Conservation (phyloP, 2,113 vertebrate genomes). For the Condylura cristata region DNA sequence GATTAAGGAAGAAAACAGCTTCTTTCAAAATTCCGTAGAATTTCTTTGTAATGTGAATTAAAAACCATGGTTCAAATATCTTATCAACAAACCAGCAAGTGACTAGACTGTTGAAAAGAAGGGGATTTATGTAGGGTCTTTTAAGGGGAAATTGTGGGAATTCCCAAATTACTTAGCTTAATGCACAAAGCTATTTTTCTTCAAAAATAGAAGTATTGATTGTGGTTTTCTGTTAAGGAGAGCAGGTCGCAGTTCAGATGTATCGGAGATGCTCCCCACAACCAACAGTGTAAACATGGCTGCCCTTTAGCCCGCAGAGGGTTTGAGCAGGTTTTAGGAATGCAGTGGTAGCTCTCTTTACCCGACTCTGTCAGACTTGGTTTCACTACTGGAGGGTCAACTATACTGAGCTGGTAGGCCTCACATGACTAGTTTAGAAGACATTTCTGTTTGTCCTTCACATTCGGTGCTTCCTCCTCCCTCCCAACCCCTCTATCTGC, state of each 20-base stretch:
- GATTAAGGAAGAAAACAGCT: slow-evolving; percentile 87
- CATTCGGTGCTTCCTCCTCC: neutral
- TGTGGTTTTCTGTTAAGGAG: neutral
- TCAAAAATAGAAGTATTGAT: neutral
- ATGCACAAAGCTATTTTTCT: neutral
- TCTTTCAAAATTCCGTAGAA: slow-evolving; percentile 82
- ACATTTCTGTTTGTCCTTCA: neutral
- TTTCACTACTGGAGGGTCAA: neutral
- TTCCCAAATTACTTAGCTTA: neutral
- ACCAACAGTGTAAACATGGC: neutral
- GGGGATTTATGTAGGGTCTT: neutral
- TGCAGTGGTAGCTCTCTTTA: fast-evolving
- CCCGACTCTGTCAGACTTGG: neutral
- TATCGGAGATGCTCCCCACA: neutral
- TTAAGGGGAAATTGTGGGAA: neutral
- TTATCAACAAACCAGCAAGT: neutral
- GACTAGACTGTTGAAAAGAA: neutral
- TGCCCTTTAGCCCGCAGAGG: fast-evolving
- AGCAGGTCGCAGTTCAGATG: neutral
- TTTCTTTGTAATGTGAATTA: slow-evolving; percentile 57
- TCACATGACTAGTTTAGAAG: neutral
- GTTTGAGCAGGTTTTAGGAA: neutral
- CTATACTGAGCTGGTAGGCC: neutral
- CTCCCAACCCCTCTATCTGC: fast-evolving
- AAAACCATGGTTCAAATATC: slow-evolving; percentile 10